A percentile compares a stretch with the other conserved stretches of the same genome.
Conservation (phyloP, 2,113 vertebrate species). For the Notothenia coriiceps region DNA sequence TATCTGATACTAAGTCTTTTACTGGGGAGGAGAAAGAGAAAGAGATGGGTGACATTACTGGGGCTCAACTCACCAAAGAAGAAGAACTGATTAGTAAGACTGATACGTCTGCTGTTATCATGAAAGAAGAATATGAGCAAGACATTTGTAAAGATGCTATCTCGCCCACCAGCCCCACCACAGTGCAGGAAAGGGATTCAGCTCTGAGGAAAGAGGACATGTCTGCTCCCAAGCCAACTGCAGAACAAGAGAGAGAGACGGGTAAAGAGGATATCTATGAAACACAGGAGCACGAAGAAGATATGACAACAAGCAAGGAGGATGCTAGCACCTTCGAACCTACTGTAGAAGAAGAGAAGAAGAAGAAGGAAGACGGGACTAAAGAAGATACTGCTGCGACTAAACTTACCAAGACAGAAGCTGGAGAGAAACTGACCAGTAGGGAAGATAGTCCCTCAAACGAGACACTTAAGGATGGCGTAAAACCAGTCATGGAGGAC, state of each 20-base stretch:
- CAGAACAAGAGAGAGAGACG: conserved; percentile 33
- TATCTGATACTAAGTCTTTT: conserved; percentile 30
- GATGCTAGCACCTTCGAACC: conserved; percentile 1
- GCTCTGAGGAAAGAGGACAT: conserved; percentile 33
- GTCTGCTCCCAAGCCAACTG: conserved; percentile 2
- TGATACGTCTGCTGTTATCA: conserved; percentile 14
- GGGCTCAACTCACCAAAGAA: conserved; percentile 47
- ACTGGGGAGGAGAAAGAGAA: conserved; percentile 47
- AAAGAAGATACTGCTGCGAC: conserved; percentile 25
- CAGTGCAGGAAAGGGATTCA: conserved; percentile 30
- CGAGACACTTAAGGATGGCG: conserved; percentile 29
- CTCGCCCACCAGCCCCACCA: conserved; percentile 7
- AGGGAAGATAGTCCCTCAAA: conserved; percentile 33
- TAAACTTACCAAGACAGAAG: conserved; percentile 15
- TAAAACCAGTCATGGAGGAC: conserved; percentile 22
- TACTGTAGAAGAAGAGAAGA: conserved; percentile 18
- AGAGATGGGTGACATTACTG: conserved; percentile 40
- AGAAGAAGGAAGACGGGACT: background rate
- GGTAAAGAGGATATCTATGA: conserved; percentile 34
- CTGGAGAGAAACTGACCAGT: conserved; percentile 29
- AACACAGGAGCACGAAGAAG: conserved; percentile 26
- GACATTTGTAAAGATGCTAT: conserved; percentile 44
- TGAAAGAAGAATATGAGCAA: conserved; percentile 28
- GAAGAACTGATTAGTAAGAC: conserved; percentile 34
- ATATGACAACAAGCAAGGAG: conserved; percentile 19